A percentile compares a stretch with the other conserved stretches of the same genome.
phyloP scores from a whole-genome alignment of 2,888 invertebrate genomes.

The Euplagia quadripunctaria region DNA sequence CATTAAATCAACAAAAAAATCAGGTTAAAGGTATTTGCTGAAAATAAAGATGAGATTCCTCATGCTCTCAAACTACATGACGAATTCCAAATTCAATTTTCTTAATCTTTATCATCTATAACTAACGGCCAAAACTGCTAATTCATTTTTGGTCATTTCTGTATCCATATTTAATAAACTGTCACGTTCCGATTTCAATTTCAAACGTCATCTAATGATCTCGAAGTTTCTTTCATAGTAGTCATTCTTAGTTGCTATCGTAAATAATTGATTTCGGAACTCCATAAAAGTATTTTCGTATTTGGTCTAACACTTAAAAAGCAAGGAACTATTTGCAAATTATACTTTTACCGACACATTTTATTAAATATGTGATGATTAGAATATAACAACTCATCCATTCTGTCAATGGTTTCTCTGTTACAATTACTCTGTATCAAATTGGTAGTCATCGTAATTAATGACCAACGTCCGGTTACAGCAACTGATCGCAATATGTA shows the following conservation, averaged over 20 bases:
- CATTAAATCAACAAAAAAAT: too few species aligned
- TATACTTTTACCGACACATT: too few species aligned
- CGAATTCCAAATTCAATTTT: too few species aligned
- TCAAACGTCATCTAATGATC: background rate
- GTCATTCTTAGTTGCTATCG: background rate
- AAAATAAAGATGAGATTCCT: too few species aligned
- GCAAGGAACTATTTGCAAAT: too few species aligned
- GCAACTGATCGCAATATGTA: slow-evolving; percentile 8
- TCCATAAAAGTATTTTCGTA: too few species aligned
- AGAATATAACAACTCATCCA: background rate
- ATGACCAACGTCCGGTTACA: slow-evolving; percentile 45
- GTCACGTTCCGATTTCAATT: background rate
- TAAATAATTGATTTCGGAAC: background rate
- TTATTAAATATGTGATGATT: background rate
- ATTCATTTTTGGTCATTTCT: background rate
- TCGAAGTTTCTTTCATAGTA: background rate
- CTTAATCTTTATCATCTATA: background rate
- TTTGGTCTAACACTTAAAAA: too few species aligned
- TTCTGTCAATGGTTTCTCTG: slow-evolving; percentile 6
- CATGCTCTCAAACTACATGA: too few species aligned
- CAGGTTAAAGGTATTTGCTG: too few species aligned
- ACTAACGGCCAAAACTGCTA: too few species aligned
- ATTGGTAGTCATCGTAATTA: slow-evolving; percentile 44
- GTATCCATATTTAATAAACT: background rate
- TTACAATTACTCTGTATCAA: slow-evolving; percentile 11